Percentiles rank a stretch among this genome's conserved stretches.
Evolutionary conservation across 2,113 vertebrate genomes (phyloP).

Genomic region (Mormyrus iriodes): DNA sequence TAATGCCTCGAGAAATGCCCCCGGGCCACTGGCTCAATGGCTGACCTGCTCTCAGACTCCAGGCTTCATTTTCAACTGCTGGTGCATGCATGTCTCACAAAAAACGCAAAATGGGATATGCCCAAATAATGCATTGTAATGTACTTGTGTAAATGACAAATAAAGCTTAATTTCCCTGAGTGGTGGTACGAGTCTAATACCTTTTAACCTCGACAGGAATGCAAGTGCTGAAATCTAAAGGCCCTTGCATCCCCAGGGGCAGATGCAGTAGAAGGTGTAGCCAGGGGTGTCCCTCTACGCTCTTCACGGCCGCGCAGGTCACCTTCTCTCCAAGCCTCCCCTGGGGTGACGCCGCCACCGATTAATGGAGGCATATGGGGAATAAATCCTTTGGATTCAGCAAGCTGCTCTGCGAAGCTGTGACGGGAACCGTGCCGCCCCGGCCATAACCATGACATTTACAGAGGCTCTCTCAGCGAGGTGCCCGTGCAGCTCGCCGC

Average conservation of each 20-base stretch:
- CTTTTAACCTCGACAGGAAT: background rate
- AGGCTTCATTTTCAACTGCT: background rate
- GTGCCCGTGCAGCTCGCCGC: too few species aligned
- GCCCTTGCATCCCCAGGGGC: background rate
- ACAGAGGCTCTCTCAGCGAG: background rate
- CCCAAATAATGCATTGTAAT: background rate
- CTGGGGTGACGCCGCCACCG: background rate
- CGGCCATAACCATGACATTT: background rate
- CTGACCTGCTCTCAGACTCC: background rate
- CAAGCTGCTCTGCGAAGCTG: background rate
- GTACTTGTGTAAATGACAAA: background rate
- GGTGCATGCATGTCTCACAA: background rate
- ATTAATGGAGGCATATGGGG: constrained; percentile 8
- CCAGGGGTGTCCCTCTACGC: background rate
- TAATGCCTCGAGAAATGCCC: background rate
- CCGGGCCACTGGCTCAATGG: background rate
- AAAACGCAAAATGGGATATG: background rate
- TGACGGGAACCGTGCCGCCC: background rate
- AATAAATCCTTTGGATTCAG: background rate
- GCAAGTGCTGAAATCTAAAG: background rate
- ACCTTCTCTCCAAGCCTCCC: background rate
- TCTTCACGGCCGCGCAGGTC: background rate
- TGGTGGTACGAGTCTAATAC: background rate
- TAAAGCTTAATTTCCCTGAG: background rate
- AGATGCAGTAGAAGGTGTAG: background rate